Evolutionary conservation across 2,888 invertebrate species (phyloP).

Genomic region (Bruchidius siliquastri): DNA sequence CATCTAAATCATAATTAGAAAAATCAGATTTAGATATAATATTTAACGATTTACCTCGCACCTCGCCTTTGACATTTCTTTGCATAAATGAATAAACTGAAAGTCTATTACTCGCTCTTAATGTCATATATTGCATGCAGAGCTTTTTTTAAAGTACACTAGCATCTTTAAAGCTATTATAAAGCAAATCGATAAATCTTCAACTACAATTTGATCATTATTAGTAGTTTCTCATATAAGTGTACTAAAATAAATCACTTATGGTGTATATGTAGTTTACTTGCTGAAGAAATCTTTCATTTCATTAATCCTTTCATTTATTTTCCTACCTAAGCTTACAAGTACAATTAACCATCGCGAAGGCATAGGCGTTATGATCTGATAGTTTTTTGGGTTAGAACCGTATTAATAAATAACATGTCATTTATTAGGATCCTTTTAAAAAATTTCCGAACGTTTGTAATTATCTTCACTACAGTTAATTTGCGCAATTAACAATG

Average conservation of each 20-base stretch:
- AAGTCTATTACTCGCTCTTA: too few species aligned
- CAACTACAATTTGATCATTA: too few species aligned
- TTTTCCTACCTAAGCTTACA: neutral
- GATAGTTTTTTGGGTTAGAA: conserved; percentile 17
- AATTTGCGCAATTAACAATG: conserved; percentile 9
- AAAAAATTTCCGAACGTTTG: conserved; percentile 3
- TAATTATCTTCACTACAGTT: conserved; percentile 7
- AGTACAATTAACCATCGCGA: neutral
- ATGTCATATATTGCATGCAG: too few species aligned
- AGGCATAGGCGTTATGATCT: conserved; percentile 12
- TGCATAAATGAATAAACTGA: too few species aligned
- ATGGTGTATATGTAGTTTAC: neutral
- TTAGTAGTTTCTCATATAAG: too few species aligned
- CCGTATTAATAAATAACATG: neutral
- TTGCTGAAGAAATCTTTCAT: neutral
- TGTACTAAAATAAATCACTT: neutral
- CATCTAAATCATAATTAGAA: too few species aligned
- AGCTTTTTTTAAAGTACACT: too few species aligned
- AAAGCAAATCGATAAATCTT: too few species aligned
- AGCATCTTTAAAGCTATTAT: too few species aligned
- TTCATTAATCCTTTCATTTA: neutral
- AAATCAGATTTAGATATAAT: too few species aligned
- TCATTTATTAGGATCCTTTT: neutral
- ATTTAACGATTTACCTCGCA: too few species aligned
- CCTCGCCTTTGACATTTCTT: too few species aligned